Conservation (phyloP, 2,888 invertebrate genomes). For the Lasioglossum leucozonium region DNA sequence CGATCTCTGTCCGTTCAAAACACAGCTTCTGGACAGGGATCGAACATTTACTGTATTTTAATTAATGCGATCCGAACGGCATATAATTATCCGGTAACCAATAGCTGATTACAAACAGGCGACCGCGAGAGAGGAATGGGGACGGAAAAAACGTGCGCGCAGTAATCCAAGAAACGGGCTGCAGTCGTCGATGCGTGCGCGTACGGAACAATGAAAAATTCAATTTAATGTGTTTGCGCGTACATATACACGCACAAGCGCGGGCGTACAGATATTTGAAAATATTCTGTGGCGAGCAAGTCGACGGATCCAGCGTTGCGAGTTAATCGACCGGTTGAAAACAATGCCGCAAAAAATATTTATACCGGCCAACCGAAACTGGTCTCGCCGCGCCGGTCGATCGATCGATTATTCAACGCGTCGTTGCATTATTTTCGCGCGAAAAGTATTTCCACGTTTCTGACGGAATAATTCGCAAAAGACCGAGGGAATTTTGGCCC, state of each 20-base stretch:
- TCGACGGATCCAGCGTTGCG: slow-evolving; percentile 45
- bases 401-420: slow-evolving; percentile 28
- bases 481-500: too few relatives aligned
- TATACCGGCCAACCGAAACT: slow-evolving; percentile 5
- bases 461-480: background rate
- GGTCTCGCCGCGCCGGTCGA: background rate
- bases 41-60: too few relatives aligned
- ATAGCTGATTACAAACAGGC: slow-evolving; percentile 2
- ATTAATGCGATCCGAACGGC: slow-evolving; percentile 2
- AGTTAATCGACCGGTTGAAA: slow-evolving; percentile 36
- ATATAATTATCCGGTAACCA: slow-evolving; percentile 1
- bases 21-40: too few relatives aligned
- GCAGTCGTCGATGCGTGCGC: slow-evolving; percentile 11
- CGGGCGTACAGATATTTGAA: background rate
- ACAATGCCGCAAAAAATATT: slow-evolving; percentile 29
- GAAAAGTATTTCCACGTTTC: slow-evolving; percentile 16
- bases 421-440: slow-evolving; percentile 12
- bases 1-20: too few relatives aligned
- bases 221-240: slow-evolving; percentile 58
- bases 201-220: slow-evolving; percentile 62
- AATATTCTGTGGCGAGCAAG: slow-evolving; percentile 59
- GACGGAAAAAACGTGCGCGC: background rate
- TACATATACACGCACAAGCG: slow-evolving; percentile 28
- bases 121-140: background rate
- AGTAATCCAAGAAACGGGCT: background rate